These are phyloP conservation scores for Irena cyanogastra DNA, from an alignment of 2,113 vertebrate species.

Conservation along the genomic window DNA sequence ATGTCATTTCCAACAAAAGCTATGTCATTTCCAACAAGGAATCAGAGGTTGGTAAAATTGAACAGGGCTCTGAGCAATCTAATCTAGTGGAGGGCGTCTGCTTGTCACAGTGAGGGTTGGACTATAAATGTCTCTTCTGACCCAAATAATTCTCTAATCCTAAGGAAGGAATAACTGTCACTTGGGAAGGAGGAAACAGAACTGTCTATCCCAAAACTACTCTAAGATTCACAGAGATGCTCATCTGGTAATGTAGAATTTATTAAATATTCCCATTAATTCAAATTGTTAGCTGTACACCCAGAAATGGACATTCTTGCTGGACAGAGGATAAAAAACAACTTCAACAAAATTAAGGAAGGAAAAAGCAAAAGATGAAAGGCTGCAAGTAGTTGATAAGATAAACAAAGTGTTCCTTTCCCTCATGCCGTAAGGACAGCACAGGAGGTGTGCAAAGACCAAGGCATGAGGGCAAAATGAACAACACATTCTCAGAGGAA, in stretches of 20 bases:
- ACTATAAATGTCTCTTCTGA: background rate
- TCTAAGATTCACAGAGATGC: background rate
- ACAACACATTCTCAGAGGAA: background rate
- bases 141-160: background rate
- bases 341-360: background rate
- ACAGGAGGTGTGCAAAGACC: background rate
- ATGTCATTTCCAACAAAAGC: background rate
- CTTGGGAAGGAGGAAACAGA: background rate
- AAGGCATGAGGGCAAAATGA: background rate
- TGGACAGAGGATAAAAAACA: background rate
- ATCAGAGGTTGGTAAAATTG: background rate
- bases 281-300: background rate
- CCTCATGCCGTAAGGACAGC: too few species aligned
- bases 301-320: background rate
- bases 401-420: background rate
- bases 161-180: background rate
- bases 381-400: background rate
- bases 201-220: background rate
- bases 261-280: background rate
- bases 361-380: background rate
- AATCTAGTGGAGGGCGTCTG: background rate
- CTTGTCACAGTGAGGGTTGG: accelerated
- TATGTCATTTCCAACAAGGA: background rate
- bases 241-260: background rate
- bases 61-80: background rate